Evolutionary conservation across 2,797 vertebrate genomes (phyloP).

Genomic region (Scolopax bukidnonensis): DNA sequence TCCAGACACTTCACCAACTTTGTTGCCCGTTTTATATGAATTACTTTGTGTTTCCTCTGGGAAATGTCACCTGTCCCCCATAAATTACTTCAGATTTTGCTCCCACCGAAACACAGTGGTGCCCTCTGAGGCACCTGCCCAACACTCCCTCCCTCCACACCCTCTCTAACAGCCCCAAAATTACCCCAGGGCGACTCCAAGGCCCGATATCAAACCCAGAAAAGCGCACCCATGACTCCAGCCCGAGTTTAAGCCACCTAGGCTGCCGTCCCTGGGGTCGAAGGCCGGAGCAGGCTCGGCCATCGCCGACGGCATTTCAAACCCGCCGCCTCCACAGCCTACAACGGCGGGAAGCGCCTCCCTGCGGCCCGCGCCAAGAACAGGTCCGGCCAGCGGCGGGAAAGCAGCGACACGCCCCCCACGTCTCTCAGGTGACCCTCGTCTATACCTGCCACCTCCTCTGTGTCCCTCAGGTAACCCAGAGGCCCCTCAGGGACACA

Average conservation of each 20-base stretch:
- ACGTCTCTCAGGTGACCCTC: too few species aligned
- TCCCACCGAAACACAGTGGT: rapidly evolving
- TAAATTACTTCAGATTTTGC: neutral
- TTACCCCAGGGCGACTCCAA: neutral
- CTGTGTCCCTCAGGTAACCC: neutral
- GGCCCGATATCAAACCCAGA: rapidly evolving
- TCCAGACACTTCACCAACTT: too few species aligned
- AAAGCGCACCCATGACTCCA: neutral
- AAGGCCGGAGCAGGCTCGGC: rapidly evolving
- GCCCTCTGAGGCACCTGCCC: neutral
- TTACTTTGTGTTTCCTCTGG: neutral
- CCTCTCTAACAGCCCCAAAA: neutral
- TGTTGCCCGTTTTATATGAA: too few species aligned
- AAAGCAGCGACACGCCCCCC: too few species aligned
- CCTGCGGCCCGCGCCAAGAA: too few species aligned
- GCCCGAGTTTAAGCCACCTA: rapidly evolving
- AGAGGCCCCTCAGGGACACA: neutral
- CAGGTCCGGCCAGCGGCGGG: too few species aligned
- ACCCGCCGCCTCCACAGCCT: neutral
- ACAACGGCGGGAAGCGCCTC: neutral
- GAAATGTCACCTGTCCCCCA: neutral
- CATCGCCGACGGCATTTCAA: neutral
- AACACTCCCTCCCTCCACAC: too few species aligned
- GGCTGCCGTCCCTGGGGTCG: too few species aligned
- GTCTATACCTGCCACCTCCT: neutral